Evolutionary conservation across 2,888 invertebrate genomes (phyloP).

Genomic region (Homarus gammarus): DNA sequence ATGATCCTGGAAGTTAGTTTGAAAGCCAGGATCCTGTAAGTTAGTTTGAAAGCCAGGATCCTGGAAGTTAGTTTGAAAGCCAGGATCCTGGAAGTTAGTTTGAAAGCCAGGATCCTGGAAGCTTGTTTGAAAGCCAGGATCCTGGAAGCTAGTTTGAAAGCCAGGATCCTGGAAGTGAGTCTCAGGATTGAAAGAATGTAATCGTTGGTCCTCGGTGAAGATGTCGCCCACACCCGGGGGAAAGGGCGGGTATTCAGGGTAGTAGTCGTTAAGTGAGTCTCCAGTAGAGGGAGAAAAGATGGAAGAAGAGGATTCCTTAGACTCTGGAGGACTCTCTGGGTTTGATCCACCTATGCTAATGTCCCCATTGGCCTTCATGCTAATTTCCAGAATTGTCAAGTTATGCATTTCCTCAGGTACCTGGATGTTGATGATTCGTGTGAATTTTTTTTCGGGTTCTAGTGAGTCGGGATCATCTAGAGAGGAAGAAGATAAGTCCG

Average conservation of each 20-base stretch:
- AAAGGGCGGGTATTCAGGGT: not conserved
- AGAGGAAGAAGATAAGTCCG: not conserved
- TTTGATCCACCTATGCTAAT: constrained; percentile 48
- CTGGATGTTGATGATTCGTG: constrained; percentile 61
- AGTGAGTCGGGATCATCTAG: not conserved
- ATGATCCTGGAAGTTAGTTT: too few relatives aligned
- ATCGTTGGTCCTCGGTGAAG: constrained; percentile 25
- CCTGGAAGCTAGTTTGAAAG: constrained; percentile 12
- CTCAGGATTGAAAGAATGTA: not conserved
- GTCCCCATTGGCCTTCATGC: constrained; percentile 68
- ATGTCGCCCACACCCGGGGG: constrained; percentile 8
- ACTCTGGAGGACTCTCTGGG: not conserved
- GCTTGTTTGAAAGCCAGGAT: not conserved
- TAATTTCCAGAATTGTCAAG: constrained; percentile 59
- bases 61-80: too few relatives aligned
- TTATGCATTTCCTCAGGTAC: constrained; percentile 63
- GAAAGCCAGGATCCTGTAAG: too few relatives aligned
- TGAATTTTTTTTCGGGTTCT: not conserved
- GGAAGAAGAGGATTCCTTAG: not conserved
- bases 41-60: too few relatives aligned
- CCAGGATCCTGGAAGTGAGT: not conserved
- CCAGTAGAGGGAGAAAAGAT: not conserved
- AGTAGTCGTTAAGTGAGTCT: not conserved
- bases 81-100: constrained; percentile 17
- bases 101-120: constrained; percentile 1